These are phyloP conservation scores for Agrotis segetum DNA, from an alignment of 2,888 invertebrate genomes.

Conservation along the genomic window DNA sequence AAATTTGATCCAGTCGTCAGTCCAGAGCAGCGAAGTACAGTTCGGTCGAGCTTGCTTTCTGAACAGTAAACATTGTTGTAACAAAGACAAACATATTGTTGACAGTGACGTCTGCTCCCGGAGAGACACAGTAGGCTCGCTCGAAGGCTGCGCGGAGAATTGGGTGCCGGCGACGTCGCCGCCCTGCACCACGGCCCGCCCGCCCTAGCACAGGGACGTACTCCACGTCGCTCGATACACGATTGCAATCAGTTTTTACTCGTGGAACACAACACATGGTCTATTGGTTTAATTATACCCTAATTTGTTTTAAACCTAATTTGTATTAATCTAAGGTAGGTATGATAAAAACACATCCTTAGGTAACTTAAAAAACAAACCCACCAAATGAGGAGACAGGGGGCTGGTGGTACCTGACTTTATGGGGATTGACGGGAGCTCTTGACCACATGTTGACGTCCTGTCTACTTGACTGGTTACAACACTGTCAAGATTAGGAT, in stretches of 20 bases:
- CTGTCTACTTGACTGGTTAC: neutral
- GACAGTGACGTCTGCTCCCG: constrained; percentile 1
- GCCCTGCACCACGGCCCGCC: constrained; percentile 51
- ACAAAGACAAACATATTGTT: constrained; percentile 18
- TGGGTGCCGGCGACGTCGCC: constrained; percentile 59
- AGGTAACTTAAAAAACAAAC: neutral
- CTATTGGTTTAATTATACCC: neutral
- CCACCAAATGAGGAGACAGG: neutral
- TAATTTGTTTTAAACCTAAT: neutral
- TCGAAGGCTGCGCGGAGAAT: constrained; percentile 34
- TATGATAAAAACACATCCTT: too few species aligned
- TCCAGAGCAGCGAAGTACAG: neutral
- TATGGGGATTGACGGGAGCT: neutral
- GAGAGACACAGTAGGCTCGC: constrained; percentile 8
- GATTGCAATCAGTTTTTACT: neutral
- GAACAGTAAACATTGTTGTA: constrained; percentile 1
- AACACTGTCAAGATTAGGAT: constrained; percentile 6
- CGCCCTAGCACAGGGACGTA: constrained; percentile 45
- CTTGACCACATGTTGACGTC: neutral
- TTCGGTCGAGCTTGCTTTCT: neutral
- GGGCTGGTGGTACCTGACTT: neutral
- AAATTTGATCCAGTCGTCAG: neutral
- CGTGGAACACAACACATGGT: neutral
- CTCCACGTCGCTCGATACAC: constrained; percentile 3
- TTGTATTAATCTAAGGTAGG: too few species aligned